These are phyloP conservation scores for Lutjanus erythropterus DNA, from an alignment of 2,113 vertebrate genomes.

Conservation along the genomic window DNA sequence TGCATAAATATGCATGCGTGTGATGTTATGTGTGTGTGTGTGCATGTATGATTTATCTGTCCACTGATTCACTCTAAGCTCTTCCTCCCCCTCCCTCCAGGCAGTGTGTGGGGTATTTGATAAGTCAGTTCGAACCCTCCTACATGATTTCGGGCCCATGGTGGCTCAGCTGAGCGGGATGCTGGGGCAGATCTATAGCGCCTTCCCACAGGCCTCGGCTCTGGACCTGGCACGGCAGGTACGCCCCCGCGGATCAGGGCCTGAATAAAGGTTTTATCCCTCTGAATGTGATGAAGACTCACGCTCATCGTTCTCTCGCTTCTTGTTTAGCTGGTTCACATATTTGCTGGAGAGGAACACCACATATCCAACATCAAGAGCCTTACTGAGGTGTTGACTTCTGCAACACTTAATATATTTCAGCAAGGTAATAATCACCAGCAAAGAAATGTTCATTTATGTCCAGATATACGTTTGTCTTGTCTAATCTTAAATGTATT, in stretches of 20 bases:
- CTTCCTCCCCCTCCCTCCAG: slow-evolving; percentile 73
- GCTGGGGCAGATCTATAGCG: slow-evolving; percentile 95
- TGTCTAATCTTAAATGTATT: slow-evolving; percentile 66
- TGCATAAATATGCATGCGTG: slow-evolving; percentile 5
- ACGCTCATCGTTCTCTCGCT: not conserved
- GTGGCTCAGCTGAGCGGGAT: slow-evolving; percentile 95
- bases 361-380: slow-evolving; percentile 89
- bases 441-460: not conserved
- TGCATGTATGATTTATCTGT: not conserved
- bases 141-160: slow-evolving; percentile 95
- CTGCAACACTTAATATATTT: slow-evolving; percentile 93
- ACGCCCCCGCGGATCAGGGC: slow-evolving; percentile 22
- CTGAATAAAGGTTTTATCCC: not conserved
- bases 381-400: slow-evolving; percentile 91
- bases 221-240: slow-evolving; percentile 96
- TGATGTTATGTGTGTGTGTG: slow-evolving; percentile 9
- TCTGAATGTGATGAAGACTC: not conserved
- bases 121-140: slow-evolving; percentile 95
- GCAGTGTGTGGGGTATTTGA: slow-evolving; percentile 96
- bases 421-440: slow-evolving; percentile 88
- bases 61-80: slow-evolving; percentile 23
- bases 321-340: slow-evolving; percentile 91
- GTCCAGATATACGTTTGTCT: not conserved
- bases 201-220: slow-evolving; percentile 94
- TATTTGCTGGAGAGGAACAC: slow-evolving; percentile 93